Evolutionary conservation across 2,113 vertebrate genomes (phyloP).

Genomic region (Clarias macrocephalus): DNA sequence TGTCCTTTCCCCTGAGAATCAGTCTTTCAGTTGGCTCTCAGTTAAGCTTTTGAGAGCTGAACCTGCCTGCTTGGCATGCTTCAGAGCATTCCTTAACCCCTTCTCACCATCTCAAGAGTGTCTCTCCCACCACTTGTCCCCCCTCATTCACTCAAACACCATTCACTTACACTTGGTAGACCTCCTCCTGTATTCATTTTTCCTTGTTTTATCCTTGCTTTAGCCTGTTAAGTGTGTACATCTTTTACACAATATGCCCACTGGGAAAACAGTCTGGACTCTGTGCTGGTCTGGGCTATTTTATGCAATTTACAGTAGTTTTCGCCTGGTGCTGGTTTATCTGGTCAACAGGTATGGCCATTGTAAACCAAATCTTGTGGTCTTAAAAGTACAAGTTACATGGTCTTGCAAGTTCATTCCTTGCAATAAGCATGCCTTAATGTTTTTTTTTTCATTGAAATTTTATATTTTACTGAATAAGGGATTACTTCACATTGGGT

Average conservation of each 20-base stretch:
- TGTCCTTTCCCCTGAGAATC: constrained; percentile 49
- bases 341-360: neutral
- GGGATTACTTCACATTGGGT: neutral
- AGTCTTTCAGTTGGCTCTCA: constrained; percentile 51
- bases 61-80: constrained; percentile 52
- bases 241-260: neutral
- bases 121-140: constrained; percentile 34
- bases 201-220: neutral
- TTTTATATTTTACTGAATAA: neutral
- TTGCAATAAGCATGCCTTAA: neutral
- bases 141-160: constrained; percentile 25
- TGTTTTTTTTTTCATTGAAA: neutral
- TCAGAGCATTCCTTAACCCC: constrained; percentile 48
- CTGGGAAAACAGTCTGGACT: neutral
- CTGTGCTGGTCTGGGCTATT: neutral
- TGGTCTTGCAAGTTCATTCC: neutral
- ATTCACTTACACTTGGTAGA: constrained; percentile 17
- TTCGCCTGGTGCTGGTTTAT: neutral
- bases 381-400: neutral
- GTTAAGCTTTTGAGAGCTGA: constrained; percentile 53
- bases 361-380: neutral
- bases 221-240: neutral
- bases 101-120: constrained; percentile 36
- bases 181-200: constrained; percentile 20
- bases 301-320: neutral